Evolutionary conservation across 2,888 invertebrate genomes (phyloP), one percentile per base, ranked within the genome.

Genomic region (Brenthis hecate): DNA sequence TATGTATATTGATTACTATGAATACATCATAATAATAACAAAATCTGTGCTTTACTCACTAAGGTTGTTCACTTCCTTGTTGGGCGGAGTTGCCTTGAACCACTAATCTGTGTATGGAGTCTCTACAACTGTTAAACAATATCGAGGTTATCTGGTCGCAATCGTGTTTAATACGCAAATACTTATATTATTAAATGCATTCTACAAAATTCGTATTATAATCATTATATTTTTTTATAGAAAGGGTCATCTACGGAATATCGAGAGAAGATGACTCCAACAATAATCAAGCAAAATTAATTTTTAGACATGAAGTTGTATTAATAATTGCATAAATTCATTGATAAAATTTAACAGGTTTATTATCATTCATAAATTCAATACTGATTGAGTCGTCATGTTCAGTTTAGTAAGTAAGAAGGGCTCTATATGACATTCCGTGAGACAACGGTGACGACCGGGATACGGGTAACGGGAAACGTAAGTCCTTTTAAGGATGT

Each of bases 401-500:
- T 62, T 56, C 58, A 60, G 56, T 66, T 66, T 62, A 68, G 58
- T 70, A 47, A 67, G 66, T 72, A 70, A 74, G 66, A 66, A 65
- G 72, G 69, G 70, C 55, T 67, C 61, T 65, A 63, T 72, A 74
- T 65, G 69, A 72, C 76, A 81, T 82, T 82, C 84, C 78, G 77
- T 78, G 78, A 84, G 79, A 82, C 86, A 87, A 85, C 89, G 85
- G 85, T 85, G 82, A 76, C 75, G 78, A 79, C 78, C 80, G 77
- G 78, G 80, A 75, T 87, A 88, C 74, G 69, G 73, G 73, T 79
- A 79, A 90, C 90, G 91, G 91, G 85, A 88, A 85, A 80, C 77
- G 74, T 81, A 84, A 82, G 79, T 80, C 91, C 91, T 87, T 90
- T 85, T 90, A 88, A 82, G 90, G 91, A 85, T 79, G 78, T 80